phyloP scores from a whole-genome alignment of 2,888 invertebrate genomes.

The Orthosia incerta region DNA sequence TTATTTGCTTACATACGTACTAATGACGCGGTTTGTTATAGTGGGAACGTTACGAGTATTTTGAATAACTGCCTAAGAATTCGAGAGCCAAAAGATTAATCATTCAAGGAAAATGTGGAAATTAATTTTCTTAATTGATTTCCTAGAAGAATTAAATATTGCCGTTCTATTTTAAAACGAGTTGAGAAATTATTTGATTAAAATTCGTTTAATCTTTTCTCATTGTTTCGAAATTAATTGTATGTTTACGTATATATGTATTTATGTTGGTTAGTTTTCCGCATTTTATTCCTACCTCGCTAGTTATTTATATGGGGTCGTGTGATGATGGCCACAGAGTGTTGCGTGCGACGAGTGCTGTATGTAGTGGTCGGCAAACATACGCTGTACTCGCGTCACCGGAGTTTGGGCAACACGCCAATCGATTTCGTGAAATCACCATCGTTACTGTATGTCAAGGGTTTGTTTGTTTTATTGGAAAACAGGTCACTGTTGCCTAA shows the following conservation, averaged over 20 bases:
- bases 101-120: not conserved
- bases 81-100: slow-evolving; percentile 18
- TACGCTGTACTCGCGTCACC: slow-evolving; percentile 26
- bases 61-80: not conserved
- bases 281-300: slow-evolving; percentile 11
- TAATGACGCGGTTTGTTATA: slow-evolving; percentile 32
- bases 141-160: not conserved
- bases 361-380: slow-evolving; percentile 23
- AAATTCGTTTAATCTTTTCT: not conserved
- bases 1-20: slow-evolving; percentile 34
- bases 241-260: not conserved
- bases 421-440: slow-evolving; percentile 77
- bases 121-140: not conserved
- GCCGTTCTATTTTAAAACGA: not conserved
- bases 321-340: not conserved
- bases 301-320: slow-evolving; percentile 3
- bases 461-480: slow-evolving; percentile 63
- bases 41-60: not conserved
- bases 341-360: slow-evolving; percentile 18
- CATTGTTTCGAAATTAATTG: not conserved
- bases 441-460: slow-evolving; percentile 66
- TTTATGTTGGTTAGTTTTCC: not conserved
- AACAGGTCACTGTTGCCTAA: slow-evolving; percentile 21
- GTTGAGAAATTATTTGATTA: not conserved
- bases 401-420: slow-evolving; percentile 77